Conservation (phyloP, 2,797 vertebrate species). For the Myripristis murdjan region DNA sequence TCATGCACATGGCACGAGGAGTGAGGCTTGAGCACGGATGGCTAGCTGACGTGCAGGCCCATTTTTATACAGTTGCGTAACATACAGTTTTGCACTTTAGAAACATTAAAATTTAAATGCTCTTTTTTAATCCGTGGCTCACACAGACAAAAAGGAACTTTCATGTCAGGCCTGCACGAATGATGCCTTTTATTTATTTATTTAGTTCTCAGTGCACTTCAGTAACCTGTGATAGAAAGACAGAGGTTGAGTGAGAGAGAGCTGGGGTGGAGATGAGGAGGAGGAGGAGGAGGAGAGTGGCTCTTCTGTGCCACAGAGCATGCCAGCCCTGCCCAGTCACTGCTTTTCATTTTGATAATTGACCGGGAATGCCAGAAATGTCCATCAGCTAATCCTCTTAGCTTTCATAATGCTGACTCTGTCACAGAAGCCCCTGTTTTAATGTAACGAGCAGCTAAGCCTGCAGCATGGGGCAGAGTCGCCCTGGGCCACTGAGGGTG, state of each 20-base stretch:
- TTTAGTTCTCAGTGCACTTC: slow-evolving; percentile 55
- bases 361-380: slow-evolving; percentile 83
- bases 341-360: slow-evolving; percentile 89
- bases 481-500: slow-evolving; percentile 27
- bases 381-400: slow-evolving; percentile 90
- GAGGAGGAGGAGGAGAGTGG: slow-evolving; percentile 54
- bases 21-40: slow-evolving; percentile 68
- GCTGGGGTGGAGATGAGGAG: slow-evolving; percentile 40
- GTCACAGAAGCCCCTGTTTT: slow-evolving; percentile 86
- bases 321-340: slow-evolving; percentile 75
- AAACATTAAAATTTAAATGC: slow-evolving; percentile 82
- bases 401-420: slow-evolving; percentile 85
- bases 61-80: slow-evolving; percentile 79
- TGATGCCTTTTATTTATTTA: slow-evolving; percentile 56
- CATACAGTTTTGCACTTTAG: slow-evolving; percentile 82
- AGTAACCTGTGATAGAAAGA: slow-evolving; percentile 69
- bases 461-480: slow-evolving; percentile 53
- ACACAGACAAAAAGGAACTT: slow-evolving; percentile 41
- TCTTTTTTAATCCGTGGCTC: slow-evolving; percentile 78
- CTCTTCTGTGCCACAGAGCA: slow-evolving; percentile 70
- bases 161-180: slow-evolving; percentile 53
- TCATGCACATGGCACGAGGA: slow-evolving; percentile 68
- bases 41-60: slow-evolving; percentile 60
- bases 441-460: slow-evolving; percentile 87
- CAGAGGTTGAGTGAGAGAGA: slow-evolving; percentile 54